phyloP scores from a whole-genome alignment of 2,113 vertebrate genomes.

The Cryptomyrus ogoouensis region DNA sequence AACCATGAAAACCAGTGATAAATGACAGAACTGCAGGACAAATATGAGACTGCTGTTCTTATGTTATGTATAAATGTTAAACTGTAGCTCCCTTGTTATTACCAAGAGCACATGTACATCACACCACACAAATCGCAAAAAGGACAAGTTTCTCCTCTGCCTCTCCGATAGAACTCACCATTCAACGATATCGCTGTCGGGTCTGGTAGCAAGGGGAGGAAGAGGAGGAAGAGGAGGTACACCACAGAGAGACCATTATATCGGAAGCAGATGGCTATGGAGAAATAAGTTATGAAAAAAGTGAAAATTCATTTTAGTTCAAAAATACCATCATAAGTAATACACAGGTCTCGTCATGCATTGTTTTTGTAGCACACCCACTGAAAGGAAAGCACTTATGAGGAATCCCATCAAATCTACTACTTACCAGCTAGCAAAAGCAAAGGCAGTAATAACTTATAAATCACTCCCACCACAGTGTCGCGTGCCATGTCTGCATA shows the following conservation, averaged over 20 bases:
- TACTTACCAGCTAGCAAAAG: conserved; percentile 60
- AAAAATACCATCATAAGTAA: background rate
- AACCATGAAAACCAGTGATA: background rate
- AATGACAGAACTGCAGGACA: background rate
- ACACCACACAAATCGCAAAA: background rate
- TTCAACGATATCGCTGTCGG: conserved; percentile 44
- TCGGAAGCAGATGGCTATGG: conserved; percentile 54
- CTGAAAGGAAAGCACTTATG: background rate
- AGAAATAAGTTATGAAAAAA: background rate
- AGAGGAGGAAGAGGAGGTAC: conserved; percentile 57
- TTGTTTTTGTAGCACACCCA: background rate
- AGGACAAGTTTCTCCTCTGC: background rate
- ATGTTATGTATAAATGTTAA: background rate
- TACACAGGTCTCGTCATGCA: background rate
- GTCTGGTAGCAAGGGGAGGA: conserved; percentile 49
- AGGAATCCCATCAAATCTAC: conserved; percentile 17
- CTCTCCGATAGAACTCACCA: conserved; percentile 39
- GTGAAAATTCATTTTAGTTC: background rate
- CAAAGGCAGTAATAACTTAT: conserved; percentile 53
- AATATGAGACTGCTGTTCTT: background rate
- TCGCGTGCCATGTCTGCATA: conserved; percentile 44
- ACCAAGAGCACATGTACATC: background rate
- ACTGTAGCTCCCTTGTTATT: background rate
- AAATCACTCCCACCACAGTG: conserved; percentile 49
- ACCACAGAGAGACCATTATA: conserved; percentile 55